Percentiles rank a stretch among this genome's conserved stretches.
These are phyloP conservation scores for Drosophila parthenogenetica DNA, from an alignment of 2,888 invertebrate species.

Conservation along the genomic window DNA sequence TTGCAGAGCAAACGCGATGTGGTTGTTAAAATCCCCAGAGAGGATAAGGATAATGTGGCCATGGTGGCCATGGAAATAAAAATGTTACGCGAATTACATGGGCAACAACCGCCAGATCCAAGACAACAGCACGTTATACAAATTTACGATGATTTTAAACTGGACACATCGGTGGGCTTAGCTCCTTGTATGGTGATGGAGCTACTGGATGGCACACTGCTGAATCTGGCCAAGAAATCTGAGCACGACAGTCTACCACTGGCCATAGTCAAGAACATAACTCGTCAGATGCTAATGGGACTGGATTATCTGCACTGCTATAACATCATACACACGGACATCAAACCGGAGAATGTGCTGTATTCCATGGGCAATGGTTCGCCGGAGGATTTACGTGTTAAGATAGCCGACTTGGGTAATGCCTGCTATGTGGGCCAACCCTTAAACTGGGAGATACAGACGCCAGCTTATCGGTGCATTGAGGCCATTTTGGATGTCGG, in stretches of 20 bases:
- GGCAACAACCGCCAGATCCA: neutral
- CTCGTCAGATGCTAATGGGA: conserved; percentile 1
- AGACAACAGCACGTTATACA: neutral
- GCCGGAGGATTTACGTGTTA: conserved; percentile 92
- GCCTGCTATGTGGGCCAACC: conserved; percentile 97
- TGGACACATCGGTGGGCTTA: neutral
- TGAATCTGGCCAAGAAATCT: neutral
- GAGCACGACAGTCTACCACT: neutral
- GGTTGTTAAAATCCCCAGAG: conserved; percentile 9
- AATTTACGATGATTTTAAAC: neutral
- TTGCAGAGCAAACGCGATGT: neutral
- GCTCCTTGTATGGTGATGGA: conserved; percentile 17
- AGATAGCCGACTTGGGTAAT: conserved; percentile 99
- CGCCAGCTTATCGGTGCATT: conserved; percentile 96
- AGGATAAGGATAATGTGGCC: neutral
- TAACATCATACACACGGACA: conserved; percentile 27
- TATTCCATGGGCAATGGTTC: neutral
- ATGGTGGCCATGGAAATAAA: neutral
- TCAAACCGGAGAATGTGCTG: conserved; percentile 77
- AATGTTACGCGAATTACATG: neutral
- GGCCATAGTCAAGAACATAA: neutral
- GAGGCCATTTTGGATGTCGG: conserved; percentile 98
- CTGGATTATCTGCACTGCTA: conserved; percentile 16
- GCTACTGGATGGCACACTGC: conserved; percentile 2
- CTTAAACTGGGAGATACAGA: conserved; percentile 92